phyloP scores from a whole-genome alignment of 2,113 vertebrate genomes.

The Pseudopodoces humilis region DNA sequence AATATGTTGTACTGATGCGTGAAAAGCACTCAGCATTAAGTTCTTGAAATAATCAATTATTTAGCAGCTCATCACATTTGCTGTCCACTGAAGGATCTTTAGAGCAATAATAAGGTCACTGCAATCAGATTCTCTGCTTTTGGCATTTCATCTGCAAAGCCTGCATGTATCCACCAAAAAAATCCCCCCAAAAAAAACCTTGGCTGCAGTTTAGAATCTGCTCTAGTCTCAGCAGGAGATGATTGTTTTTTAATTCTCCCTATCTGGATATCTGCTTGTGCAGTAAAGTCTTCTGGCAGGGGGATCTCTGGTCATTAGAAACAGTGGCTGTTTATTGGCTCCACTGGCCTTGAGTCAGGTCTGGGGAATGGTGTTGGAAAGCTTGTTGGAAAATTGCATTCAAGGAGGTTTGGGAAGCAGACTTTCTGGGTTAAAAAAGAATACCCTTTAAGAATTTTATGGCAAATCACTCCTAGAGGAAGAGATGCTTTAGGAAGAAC shows the following conservation, averaged over 20 bases:
- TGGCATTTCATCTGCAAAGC: not conserved
- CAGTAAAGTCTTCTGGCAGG: not conserved
- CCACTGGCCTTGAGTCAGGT: not conserved
- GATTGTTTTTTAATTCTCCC: constrained; percentile 23
- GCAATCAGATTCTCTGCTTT: constrained; percentile 22
- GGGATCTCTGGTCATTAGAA: not conserved
- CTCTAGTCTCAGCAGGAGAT: not conserved
- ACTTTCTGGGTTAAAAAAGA: not conserved
- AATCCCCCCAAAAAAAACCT: not conserved
- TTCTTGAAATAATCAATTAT: constrained; percentile 65
- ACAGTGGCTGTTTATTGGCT: not conserved
- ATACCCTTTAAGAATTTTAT: not conserved
- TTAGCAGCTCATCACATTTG: constrained; percentile 57
- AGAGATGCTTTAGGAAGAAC: not conserved
- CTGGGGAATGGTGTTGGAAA: not conserved
- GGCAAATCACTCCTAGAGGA: not conserved
- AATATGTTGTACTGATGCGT: constrained; percentile 1
- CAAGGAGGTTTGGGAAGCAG: not conserved
- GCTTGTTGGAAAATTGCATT: not conserved
- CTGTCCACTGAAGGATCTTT: constrained; percentile 36
- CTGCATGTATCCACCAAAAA: not conserved
- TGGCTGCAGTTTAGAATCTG: not conserved
- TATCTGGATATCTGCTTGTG: not conserved
- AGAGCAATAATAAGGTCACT: constrained; percentile 46
- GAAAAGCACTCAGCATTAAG: constrained; percentile 55